Base-by-base conservation (phyloP, 2,113 vertebrate genomes). In the Callopanchax toddi region DNA sequence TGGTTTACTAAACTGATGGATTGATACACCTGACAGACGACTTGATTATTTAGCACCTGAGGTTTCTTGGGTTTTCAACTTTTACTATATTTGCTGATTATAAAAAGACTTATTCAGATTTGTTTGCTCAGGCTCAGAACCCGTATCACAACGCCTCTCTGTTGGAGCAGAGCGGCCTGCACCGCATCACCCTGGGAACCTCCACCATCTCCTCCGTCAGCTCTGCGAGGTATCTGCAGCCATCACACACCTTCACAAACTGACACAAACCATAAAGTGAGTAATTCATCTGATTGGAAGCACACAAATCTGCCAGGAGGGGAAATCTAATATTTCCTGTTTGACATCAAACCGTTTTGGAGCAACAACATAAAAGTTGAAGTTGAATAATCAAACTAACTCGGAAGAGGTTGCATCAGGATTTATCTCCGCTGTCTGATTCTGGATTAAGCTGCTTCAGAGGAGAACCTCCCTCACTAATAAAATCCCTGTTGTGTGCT, bases 201-300 rank as follows among this genome's bases (percentile, higher is more conserved):
- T 99, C 97, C 78, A 99, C 97, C 0, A 88, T 99, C 82, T 99
- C 97, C 1, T 99, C 97, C 0, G 97, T 99, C 88, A 99, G 97
- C 94, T 99, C 96, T 0, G 95, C 95, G 61, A 95, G 95, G 90
- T 98, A 91, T 65, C 88, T 22, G 45, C 29, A 45, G 18, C 21
- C 29, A 52, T 2, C 50, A 20, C 18, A 54, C 5, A 15, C 7
- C n/a, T 11, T 20, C 16, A 42, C 21, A 45, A 36, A 44, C 7
- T 32, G n/a, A n/a, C n/a, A 17, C 6, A 4, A 2, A 7, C 6
- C 17, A 18, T 8, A 7, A 8, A n/a, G 3, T 1, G 5, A 8
- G 18, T 7, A 43, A 43, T n/a, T 17, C 6, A 43, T n/a, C 40
- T 43, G 40, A n/a, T 43, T 17, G 5, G 17, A 8, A 43, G 16